Evolutionary conservation across 2,113 vertebrate species (phyloP).

Genomic region (Chamaetylas fuelleborni): DNA sequence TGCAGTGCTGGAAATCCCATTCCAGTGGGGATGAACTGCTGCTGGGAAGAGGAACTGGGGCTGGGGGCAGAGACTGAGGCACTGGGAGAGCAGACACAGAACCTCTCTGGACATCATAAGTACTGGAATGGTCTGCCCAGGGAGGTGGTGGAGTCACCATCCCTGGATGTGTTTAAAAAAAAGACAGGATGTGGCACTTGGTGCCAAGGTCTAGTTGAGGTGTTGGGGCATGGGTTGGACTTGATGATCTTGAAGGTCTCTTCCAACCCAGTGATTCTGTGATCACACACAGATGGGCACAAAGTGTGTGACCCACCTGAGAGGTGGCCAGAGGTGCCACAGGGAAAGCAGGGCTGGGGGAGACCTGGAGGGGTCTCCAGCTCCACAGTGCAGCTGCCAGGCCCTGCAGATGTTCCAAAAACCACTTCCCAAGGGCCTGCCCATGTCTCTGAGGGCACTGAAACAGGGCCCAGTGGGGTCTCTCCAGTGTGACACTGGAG

Average conservation of each 20-base stretch:
- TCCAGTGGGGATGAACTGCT: rapidly evolving
- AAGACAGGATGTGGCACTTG: too few species aligned
- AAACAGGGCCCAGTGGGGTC: rapidly evolving
- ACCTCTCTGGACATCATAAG: neutral
- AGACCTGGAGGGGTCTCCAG: neutral
- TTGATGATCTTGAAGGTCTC: too few species aligned
- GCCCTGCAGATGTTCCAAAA: neutral
- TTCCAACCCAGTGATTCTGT: too few species aligned
- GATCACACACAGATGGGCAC: neutral
- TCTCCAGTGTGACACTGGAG: neutral
- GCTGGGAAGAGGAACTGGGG: neutral
- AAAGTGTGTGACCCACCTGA: neutral
- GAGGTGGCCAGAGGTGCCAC: neutral
- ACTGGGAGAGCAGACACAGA: neutral
- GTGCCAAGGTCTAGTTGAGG: too few species aligned
- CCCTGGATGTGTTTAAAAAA: too few species aligned
- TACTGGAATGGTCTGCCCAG: too few species aligned
- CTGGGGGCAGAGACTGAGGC: too few species aligned
- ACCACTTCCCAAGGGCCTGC: too few species aligned
- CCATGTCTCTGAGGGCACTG: neutral
- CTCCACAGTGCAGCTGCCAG: neutral
- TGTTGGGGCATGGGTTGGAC: too few species aligned
- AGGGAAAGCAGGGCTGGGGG: neutral
- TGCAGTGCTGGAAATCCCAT: neutral
- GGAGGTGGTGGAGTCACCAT: too few species aligned